Evolutionary conservation across 2,113 vertebrate genomes (phyloP).

Genomic region (Phainopepla nitens): DNA sequence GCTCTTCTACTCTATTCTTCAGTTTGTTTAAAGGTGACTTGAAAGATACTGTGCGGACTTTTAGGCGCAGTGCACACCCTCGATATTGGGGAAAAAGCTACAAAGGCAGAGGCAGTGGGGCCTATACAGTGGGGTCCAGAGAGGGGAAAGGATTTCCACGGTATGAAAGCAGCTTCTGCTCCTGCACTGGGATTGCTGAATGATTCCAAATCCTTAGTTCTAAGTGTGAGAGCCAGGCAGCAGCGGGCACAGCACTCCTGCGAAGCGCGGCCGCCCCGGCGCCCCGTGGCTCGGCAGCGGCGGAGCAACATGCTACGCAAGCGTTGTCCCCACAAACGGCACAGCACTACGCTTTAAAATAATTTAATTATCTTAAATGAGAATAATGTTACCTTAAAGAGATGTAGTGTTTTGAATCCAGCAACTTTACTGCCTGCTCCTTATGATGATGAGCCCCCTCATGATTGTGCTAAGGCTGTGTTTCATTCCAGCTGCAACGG

Average conservation of each 20-base stretch:
- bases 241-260: rapidly evolving
- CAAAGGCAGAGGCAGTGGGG: neutral
- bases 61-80: neutral
- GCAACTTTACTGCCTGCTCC: neutral
- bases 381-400: neutral
- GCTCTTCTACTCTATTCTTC: neutral
- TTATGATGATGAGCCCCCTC: rapidly evolving
- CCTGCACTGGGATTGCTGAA: neutral
- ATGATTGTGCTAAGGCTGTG: neutral
- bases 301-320: neutral
- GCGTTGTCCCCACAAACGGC: neutral
- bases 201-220: neutral
- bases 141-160: neutral
- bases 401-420: neutral
- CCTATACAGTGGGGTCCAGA: no score
- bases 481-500: neutral
- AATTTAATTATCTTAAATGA: neutral
- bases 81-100: neutral
- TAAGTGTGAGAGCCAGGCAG: rapidly evolving
- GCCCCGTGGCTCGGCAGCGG: neutral
- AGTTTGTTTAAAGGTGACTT: neutral
- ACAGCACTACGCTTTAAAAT: rapidly evolving
- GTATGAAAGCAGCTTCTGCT: neutral
- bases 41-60: neutral
- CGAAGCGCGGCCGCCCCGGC: neutral